phyloP scores from a whole-genome alignment of 2,113 vertebrate species.

The Electrona antarctica region DNA sequence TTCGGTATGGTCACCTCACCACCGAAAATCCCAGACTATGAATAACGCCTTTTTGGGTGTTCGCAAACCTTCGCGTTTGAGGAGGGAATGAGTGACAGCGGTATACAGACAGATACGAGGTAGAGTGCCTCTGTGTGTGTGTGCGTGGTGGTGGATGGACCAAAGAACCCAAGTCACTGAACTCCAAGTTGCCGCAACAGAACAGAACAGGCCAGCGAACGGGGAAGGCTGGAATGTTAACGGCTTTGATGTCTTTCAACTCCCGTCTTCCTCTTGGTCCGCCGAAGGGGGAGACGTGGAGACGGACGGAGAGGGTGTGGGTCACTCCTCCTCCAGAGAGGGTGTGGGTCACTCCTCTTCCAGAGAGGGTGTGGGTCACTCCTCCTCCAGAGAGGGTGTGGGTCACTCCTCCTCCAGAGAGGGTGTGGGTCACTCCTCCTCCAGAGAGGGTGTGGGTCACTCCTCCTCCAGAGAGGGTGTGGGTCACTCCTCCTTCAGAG shows the following conservation, averaged over 20 bases:
- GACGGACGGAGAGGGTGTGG: constrained; percentile 3
- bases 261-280: constrained; percentile 35
- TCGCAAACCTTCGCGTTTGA: too few relatives aligned
- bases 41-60: too few relatives aligned
- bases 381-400: too few relatives aligned
- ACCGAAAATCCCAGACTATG: too few relatives aligned
- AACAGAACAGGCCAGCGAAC: constrained; percentile 20
- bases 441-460: too few relatives aligned
- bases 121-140: constrained; percentile 21
- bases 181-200: constrained; percentile 36
- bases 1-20: too few relatives aligned
- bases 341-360: background rate
- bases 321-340: background rate
- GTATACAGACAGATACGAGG: background rate
- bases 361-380: constrained; percentile 6
- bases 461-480: too few relatives aligned
- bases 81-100: background rate
- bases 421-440: background rate
- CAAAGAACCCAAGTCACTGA: background rate
- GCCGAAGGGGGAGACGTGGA: constrained; percentile 29
- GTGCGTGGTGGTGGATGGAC: constrained; percentile 12
- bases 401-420: too few relatives aligned
- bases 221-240: constrained; percentile 54
- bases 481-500: background rate
- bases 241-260: constrained; percentile 55